Percentiles rank a stretch among this genome's conserved stretches.
Evolutionary conservation across 2,113 vertebrate genomes (phyloP).

Genomic region (Sula dactylatra): DNA sequence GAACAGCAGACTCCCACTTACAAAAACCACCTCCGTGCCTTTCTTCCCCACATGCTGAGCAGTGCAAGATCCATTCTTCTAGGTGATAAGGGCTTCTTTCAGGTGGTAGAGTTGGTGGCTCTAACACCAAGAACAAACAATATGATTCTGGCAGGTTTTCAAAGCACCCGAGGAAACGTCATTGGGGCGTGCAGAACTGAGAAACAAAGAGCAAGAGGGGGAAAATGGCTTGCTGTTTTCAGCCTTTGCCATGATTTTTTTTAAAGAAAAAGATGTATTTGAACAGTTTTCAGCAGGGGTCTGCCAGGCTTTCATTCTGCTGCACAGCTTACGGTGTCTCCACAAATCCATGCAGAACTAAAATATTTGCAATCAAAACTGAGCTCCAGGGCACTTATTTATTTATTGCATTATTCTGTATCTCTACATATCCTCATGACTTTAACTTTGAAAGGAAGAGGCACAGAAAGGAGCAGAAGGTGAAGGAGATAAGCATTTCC

Average conservation of each 20-base stretch:
- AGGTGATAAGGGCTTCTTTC: not conserved
- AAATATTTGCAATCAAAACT: not conserved
- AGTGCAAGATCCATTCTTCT: not conserved
- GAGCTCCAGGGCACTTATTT: not conserved
- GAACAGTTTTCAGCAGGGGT: not conserved
- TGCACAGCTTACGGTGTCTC: not conserved
- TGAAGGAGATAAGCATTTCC: not conserved
- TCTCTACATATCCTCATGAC: not conserved
- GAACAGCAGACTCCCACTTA: not conserved
- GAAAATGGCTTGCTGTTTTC: not conserved
- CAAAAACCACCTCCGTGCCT: not conserved
- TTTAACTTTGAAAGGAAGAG: not conserved
- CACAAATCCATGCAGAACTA: not conserved
- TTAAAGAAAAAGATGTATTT: not conserved
- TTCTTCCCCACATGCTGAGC: not conserved
- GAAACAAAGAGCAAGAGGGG: not conserved
- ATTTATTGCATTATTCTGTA: not conserved
- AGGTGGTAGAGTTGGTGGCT: not conserved
- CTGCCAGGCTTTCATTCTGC: not conserved
- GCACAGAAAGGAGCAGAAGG: not conserved
- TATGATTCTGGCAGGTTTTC: not conserved
- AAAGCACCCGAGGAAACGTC: not conserved
- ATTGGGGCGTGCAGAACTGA: not conserved
- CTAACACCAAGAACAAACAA: not conserved
- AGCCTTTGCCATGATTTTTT: not conserved